A percentile compares a stretch with the other conserved stretches of the same genome.
phyloP scores from a whole-genome alignment of 2,888 invertebrate species.

The Crematogaster levior region DNA sequence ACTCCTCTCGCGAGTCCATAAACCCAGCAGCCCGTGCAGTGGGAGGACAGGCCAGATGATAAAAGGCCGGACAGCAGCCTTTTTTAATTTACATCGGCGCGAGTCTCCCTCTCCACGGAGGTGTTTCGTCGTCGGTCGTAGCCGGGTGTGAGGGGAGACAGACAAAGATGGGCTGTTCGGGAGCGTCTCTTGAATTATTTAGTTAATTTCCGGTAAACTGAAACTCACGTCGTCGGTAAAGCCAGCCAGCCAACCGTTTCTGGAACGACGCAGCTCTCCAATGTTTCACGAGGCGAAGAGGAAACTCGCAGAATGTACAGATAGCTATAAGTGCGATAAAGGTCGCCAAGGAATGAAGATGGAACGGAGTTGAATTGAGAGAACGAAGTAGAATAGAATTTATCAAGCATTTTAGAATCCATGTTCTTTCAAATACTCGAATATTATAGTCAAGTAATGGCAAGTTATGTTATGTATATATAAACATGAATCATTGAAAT shows the following conservation, averaged over 20 bases:
- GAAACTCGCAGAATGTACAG: constrained; percentile 23
- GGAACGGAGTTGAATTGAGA: neutral
- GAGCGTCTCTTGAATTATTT: constrained; percentile 78
- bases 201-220: constrained; percentile 82
- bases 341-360: neutral
- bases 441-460: neutral
- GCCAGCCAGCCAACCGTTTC: constrained; percentile 46
- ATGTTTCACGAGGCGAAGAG: constrained; percentile 17
- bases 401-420: constrained; percentile 11
- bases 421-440: constrained; percentile 1
- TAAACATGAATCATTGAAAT: neutral
- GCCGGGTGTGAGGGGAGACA: constrained; percentile 27
- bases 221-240: constrained; percentile 74
- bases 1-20: constrained; percentile 71
- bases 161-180: constrained; percentile 42
- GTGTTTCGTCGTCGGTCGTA: constrained; percentile 21
- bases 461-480: neutral
- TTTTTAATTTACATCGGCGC: constrained; percentile 62
- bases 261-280: constrained; percentile 13
- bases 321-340: constrained; percentile 23
- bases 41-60: constrained; percentile 44
- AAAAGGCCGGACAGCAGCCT: constrained; percentile 63
- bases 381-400: constrained; percentile 16
- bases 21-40: constrained; percentile 54
- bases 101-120: constrained; percentile 21